Base-by-base conservation (phyloP, 2,113 vertebrate genomes). In the Vanacampus margaritifer region DNA sequence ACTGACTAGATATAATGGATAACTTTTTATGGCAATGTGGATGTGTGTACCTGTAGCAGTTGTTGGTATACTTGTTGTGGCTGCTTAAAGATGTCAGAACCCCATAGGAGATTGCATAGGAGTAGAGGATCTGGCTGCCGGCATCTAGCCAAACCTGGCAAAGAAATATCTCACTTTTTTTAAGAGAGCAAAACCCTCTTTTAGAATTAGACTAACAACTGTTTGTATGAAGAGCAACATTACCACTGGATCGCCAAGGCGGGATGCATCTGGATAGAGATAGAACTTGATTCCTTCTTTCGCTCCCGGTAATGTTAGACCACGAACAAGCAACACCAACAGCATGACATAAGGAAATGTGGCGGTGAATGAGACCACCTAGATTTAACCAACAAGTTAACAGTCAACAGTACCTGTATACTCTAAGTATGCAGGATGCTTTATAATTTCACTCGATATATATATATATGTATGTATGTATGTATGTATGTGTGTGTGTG, bases 281-380 rank as follows among this genome's bases (percentile, higher is more conserved):
- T 98, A 98, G 84, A 94, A 99, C 48, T 89, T 75, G 64, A 99
- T 92, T 0, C 97, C 97, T 1, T 94, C 90, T 0, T 80, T 89
- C 66, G 97, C 96, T 32, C 97, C 96, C 0, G 95, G 95, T 53
- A 98, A 91, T 0, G 93, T 96, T 21, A 95, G 80, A 0, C 96
- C 96, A 59, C 96, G 94, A n/a, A 97, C 75, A 57, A 98, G 87
- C 60, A 99, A 79, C 69, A 95, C 87, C 6, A 94, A 3, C 23
- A 99, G 81, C 95, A 98, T 98, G 74, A 94, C 32, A 0, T 97
- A 99, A 0, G 96, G 97, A 67, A 99, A 99, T 0, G 94, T 96
- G 66, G 95, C 95, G 10, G 97, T 98, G 84, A 99, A 95, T 69
- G 98, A 99, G 23, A 98, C 96, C 0, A 99, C 95, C 97, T 99